phyloP scores from a whole-genome alignment of 2,888 invertebrate species.

The Aphodius sticticus region DNA sequence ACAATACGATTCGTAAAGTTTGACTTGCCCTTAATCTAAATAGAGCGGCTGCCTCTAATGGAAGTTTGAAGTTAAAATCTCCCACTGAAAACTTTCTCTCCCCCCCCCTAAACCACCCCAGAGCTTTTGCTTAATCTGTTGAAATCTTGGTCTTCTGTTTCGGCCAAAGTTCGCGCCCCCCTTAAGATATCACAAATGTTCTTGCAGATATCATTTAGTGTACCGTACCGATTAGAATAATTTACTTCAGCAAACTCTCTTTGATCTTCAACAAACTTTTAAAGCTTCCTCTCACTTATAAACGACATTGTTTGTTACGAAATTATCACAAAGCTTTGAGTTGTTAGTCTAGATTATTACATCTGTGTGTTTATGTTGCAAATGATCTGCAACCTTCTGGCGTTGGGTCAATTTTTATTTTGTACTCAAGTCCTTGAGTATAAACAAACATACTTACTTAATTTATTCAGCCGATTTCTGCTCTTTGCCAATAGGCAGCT shows the following conservation, averaged over 20 bases:
- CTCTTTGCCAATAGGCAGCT: no score
- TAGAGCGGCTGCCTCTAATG: background rate
- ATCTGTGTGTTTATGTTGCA: no score
- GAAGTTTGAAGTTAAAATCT: background rate
- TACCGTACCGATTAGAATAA: conserved; percentile 4
- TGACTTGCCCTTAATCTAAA: background rate
- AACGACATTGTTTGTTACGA: no score
- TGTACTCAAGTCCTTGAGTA: no score
- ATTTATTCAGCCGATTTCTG: no score
- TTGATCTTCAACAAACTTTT: background rate
- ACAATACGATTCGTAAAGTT: background rate
- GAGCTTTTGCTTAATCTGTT: background rate
- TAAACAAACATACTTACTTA: no score
- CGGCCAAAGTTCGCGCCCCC: background rate
- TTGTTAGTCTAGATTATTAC: no score
- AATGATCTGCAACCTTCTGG: no score
- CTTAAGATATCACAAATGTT: background rate
- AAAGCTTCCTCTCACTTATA: no score
- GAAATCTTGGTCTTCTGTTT: conserved; percentile 4
- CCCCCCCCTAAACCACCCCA: background rate
- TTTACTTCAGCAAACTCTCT: background rate
- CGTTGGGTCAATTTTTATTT: no score
- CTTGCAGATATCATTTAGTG: background rate
- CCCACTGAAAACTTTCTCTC: background rate
- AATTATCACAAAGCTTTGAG: no score